These are phyloP conservation scores for Pristionchus arcanus DNA, from an alignment of 2,888 invertebrate species.

Conservation along the genomic window DNA sequence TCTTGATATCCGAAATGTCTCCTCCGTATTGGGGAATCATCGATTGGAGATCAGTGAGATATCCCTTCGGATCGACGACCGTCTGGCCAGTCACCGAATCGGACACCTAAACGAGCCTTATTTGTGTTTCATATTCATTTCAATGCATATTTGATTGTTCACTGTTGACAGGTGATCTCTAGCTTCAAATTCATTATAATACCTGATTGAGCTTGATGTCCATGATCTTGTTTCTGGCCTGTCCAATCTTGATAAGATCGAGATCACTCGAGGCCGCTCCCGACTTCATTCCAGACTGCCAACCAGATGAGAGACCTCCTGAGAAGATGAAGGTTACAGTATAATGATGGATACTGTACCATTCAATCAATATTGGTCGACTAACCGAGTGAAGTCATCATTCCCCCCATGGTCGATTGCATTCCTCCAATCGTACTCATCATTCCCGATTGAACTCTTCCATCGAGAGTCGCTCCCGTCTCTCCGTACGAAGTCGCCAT, in stretches of 20 bases:
- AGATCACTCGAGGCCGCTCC: slow-evolving; percentile 84
- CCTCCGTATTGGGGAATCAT: slow-evolving; percentile 99
- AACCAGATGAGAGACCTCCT: slow-evolving; percentile 83
- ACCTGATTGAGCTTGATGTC: slow-evolving; percentile 95
- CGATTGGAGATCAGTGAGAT: slow-evolving; percentile 98
- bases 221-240: slow-evolving; percentile 98
- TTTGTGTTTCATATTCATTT: neutral
- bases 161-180: too few species aligned
- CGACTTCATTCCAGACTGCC: slow-evolving; percentile 83
- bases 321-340: slow-evolving; percentile 35
- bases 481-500: slow-evolving; percentile 84
- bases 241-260: slow-evolving; percentile 97
- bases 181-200: neutral
- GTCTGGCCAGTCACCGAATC: slow-evolving; percentile 99
- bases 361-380: neutral
- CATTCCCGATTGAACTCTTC: slow-evolving; percentile 80
- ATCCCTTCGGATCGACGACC: slow-evolving; percentile 99
- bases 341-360: neutral
- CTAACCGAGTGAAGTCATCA: slow-evolving; percentile 82
- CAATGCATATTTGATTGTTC: neutral
- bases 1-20: slow-evolving; percentile 81
- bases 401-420: slow-evolving; percentile 67
- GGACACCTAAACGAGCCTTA: slow-evolving; percentile 80
- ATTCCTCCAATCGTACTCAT: slow-evolving; percentile 70
- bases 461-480: slow-evolving; percentile 88